Conservation (phyloP, 2,797 vertebrate genomes). For the Anguilla marmorata region DNA sequence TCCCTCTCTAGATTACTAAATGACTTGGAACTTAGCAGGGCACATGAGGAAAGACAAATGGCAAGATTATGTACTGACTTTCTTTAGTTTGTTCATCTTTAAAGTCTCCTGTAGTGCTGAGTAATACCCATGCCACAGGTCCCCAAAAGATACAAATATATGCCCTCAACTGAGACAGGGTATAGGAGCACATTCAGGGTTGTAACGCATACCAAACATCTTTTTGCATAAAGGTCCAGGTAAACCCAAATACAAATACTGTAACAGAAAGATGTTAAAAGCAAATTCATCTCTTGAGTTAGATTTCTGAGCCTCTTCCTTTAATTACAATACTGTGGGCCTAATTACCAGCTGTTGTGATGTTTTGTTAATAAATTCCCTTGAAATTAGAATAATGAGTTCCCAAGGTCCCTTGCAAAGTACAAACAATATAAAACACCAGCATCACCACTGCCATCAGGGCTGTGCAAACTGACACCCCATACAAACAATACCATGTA, state of each 20-base stretch:
- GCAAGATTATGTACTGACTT: neutral
- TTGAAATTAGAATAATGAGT: slow-evolving; percentile 40
- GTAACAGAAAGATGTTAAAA: slow-evolving; percentile 16
- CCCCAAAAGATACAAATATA: neutral
- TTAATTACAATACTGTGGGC: slow-evolving; percentile 47
- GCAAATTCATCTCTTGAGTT: neutral
- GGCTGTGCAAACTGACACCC: neutral
- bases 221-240: neutral
- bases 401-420: slow-evolving; percentile 25
- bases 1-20: neutral
- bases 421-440: neutral
- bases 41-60: slow-evolving; percentile 1
- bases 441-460: neutral
- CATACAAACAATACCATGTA: neutral
- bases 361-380: slow-evolving; percentile 51
- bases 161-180: neutral
- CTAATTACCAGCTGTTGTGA: slow-evolving; percentile 46
- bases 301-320: slow-evolving; percentile 27
- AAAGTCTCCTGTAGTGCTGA: neutral
- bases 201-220: neutral
- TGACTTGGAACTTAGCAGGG: neutral
- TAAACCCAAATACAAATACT: slow-evolving; percentile 17
- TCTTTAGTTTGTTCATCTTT: neutral
- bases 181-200: neutral
- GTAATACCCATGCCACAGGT: neutral